A percentile compares a stretch with the other conserved stretches of the same genome.
Conservation (phyloP, 2,797 vertebrate genomes). For the Coilia nasus region DNA sequence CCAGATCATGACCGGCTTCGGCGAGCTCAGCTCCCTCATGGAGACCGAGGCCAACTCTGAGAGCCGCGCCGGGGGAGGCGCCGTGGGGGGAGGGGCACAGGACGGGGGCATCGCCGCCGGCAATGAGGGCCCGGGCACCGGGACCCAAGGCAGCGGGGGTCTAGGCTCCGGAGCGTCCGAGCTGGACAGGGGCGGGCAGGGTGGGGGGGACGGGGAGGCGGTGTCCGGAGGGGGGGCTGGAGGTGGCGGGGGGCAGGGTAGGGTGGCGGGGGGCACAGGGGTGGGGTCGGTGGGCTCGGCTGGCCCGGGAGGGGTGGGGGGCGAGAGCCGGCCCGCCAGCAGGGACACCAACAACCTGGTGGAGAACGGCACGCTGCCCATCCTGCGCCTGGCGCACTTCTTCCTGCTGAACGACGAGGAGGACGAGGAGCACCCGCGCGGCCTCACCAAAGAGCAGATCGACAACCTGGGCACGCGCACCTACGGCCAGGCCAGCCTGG, state of each 20-base stretch:
- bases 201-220: slow-evolving; percentile 40
- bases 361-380: slow-evolving; percentile 88
- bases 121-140: slow-evolving; percentile 57
- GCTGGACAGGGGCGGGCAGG: neutral
- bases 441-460: slow-evolving; percentile 98
- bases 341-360: slow-evolving; percentile 85
- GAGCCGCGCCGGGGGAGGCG: slow-evolving; percentile 30
- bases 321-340: slow-evolving; percentile 71
- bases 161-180: neutral
- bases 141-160: slow-evolving; percentile 60
- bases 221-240: slow-evolving; percentile 40
- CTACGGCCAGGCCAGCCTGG: slow-evolving; percentile 84
- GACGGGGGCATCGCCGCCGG: slow-evolving; percentile 47
- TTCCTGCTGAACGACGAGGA: slow-evolving; percentile 91
- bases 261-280: slow-evolving; percentile 43
- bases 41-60: slow-evolving; percentile 89
- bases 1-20: slow-evolving; percentile 95
- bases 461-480: slow-evolving; percentile 93
- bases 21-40: slow-evolving; percentile 92
- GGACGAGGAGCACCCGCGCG: slow-evolving; percentile 82
- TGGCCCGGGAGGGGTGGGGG: slow-evolving; percentile 53
- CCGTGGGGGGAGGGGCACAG: slow-evolving; percentile 53
- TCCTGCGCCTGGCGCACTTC: slow-evolving; percentile 90
- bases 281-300: slow-evolving; percentile 55
- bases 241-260: neutral